Conservation (phyloP, 2,797 vertebrate genomes). For the Onychomys arenicola region DNA sequence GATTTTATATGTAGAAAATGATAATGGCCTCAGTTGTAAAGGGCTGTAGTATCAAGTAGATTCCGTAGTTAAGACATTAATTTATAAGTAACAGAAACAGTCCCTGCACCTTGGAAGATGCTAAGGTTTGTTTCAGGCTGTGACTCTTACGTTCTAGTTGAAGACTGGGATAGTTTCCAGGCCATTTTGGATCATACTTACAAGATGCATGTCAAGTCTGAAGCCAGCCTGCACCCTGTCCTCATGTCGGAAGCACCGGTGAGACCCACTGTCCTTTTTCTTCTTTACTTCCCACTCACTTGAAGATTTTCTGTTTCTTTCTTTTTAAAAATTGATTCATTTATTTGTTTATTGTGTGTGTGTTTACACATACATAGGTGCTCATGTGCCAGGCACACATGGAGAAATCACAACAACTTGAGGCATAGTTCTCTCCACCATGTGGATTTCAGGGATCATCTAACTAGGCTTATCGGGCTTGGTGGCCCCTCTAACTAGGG, state of each 20-base stretch:
- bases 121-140: slow-evolving; percentile 40
- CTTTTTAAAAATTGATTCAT: background rate
- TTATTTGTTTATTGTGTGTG: background rate
- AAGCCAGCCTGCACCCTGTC: slow-evolving; percentile 97
- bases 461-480: no score
- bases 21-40: background rate
- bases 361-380: background rate
- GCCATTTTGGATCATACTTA: slow-evolving; percentile 99
- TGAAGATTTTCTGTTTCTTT: slow-evolving; percentile 31
- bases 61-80: background rate
- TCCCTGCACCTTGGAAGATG: background rate
- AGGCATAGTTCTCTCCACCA: background rate
- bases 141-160: slow-evolving; percentile 90
- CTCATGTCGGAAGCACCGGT: slow-evolving; percentile 99
- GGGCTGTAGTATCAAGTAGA: background rate
- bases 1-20: slow-evolving; percentile 1
- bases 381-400: background rate
- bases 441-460: background rate
- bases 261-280: slow-evolving; percentile 83
- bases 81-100: background rate
- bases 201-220: slow-evolving; percentile 99
- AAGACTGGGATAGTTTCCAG: slow-evolving; percentile 99
- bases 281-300: background rate
- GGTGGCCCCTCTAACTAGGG: background rate
- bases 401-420: background rate